Conservation (phyloP, 2,888 invertebrate genomes). For the Conops quadrifasciatus region DNA sequence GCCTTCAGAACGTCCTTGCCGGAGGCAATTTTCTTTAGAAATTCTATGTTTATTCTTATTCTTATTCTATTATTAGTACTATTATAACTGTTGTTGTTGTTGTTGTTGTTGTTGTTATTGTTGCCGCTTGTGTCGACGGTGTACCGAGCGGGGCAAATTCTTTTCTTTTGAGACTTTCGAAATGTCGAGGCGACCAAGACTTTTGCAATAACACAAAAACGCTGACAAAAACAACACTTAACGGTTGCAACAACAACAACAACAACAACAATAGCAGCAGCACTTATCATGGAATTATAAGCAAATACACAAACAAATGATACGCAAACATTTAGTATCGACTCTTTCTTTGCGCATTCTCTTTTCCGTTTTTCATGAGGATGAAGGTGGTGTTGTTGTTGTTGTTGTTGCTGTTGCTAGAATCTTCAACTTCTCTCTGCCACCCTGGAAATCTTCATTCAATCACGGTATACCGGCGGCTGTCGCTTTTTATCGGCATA, state of each 20-base stretch:
- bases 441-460: background rate
- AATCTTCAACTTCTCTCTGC: background rate
- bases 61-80: too few species aligned
- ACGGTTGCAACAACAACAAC: background rate
- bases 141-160: too few species aligned
- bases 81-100: conserved; percentile 8
- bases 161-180: conserved; percentile 58
- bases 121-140: conserved; percentile 15
- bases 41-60: conserved; percentile 27
- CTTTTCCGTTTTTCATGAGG: conserved; percentile 43
- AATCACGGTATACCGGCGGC: conserved; percentile 5
- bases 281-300: background rate
- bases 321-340: conserved; percentile 47
- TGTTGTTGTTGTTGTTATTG: background rate
- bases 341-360: too few species aligned
- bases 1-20: conserved; percentile 27
- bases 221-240: too few species aligned
- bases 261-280: background rate
- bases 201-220: too few species aligned
- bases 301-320: background rate
- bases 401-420: background rate
- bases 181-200: conserved; percentile 64
- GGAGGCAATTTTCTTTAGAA: conserved; percentile 24
- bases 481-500: conserved; percentile 16
- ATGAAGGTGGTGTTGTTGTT: background rate